Evolutionary conservation across 2,797 vertebrate genomes (phyloP).

Genomic region (Sparidentex hasta): DNA sequence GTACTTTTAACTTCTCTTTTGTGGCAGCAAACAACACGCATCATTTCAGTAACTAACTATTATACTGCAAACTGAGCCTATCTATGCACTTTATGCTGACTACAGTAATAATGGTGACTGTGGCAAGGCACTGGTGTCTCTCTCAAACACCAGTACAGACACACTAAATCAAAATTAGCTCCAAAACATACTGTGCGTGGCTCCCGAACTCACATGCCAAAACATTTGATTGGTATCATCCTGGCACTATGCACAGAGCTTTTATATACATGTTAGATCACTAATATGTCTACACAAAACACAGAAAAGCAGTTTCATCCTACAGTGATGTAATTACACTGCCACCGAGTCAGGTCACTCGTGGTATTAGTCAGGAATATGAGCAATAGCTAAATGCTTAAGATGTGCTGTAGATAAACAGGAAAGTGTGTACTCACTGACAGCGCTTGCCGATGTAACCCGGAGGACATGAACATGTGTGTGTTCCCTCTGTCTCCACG

Average conservation of each 20-base stretch:
- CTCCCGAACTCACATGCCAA: too few relatives aligned
- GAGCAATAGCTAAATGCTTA: background rate
- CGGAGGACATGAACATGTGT: conserved; percentile 87
- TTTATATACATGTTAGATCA: background rate
- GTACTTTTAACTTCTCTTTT: too few relatives aligned
- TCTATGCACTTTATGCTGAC: too few relatives aligned
- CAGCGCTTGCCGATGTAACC: conserved; percentile 87
- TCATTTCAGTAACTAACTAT: too few relatives aligned
- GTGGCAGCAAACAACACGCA: too few relatives aligned
- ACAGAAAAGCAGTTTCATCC: background rate
- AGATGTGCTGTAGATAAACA: conserved; percentile 2
- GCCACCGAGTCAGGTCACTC: background rate
- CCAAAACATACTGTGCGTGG: too few relatives aligned
- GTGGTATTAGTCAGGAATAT: background rate
- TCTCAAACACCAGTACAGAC: too few relatives aligned
- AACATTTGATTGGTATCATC: background rate
- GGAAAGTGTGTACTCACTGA: conserved; percentile 86
- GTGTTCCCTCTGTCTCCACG: conserved; percentile 71
- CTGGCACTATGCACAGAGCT: background rate
- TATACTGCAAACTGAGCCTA: too few relatives aligned
- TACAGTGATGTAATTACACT: background rate
- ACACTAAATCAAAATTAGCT: too few relatives aligned
- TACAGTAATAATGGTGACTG: too few relatives aligned
- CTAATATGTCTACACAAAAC: background rate
- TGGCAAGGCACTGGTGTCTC: too few relatives aligned